Evolutionary conservation across 2,797 vertebrate species (phyloP).

Genomic region (Arctocebus calabarensis): DNA sequence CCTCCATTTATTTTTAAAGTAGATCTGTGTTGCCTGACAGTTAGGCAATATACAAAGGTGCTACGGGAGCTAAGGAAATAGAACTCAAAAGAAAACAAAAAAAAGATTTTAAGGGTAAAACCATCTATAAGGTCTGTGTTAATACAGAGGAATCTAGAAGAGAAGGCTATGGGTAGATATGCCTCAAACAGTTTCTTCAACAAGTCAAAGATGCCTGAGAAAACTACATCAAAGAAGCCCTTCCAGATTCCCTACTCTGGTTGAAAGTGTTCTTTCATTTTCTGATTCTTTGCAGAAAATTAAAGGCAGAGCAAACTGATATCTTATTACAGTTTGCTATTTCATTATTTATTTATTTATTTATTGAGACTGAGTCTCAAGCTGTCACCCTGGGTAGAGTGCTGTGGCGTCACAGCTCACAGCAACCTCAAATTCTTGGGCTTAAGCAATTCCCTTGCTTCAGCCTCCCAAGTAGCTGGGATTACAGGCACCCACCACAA

Average conservation of each 20-base stretch:
- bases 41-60: background rate
- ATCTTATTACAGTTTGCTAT: constrained; percentile 1
- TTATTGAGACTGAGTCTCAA: no score
- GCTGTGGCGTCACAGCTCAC: no score
- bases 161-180: background rate
- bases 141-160: background rate
- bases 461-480: no score
- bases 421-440: no score
- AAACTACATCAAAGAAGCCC: background rate
- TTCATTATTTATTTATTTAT: background rate
- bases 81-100: background rate
- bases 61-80: background rate
- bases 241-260: constrained; percentile 1
- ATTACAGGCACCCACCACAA: no score
- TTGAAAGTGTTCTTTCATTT: constrained; percentile 51
- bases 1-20: constrained; percentile 29
- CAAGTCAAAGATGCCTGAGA: constrained; percentile 20
- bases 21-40: constrained; percentile 5
- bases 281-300: constrained; percentile 63
- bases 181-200: background rate
- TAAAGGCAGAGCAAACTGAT: constrained; percentile 31
- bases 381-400: no score
- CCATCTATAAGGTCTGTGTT: background rate
- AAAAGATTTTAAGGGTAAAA: background rate
- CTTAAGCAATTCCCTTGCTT: no score